Evolutionary conservation across 2,113 vertebrate species (phyloP), one percentile per base, ranked within the genome.

Genomic region (Muntiacus muntjak): DNA sequence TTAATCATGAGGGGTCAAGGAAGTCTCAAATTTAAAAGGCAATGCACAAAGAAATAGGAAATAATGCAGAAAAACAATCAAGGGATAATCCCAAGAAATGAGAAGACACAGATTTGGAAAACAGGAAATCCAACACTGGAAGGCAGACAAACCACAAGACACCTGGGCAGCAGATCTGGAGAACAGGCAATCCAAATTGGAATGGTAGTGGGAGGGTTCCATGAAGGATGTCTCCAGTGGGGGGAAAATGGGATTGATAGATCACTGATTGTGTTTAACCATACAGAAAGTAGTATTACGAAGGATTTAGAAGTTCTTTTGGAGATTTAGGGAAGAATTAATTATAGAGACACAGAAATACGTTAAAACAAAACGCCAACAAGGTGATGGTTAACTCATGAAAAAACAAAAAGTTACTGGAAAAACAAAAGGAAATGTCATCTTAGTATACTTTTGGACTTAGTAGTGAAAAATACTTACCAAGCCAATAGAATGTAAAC

Each of bases 361-460:
- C 30, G 55, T 21, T 17, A 87, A 94, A 82, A 93, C 15, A 50
- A 74, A 83, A 95, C 26, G 78, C 52, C 11, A 83, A 62, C 36
- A 28, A 45, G 17, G 17, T 21, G 5, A 58, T 71, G 21, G 10
- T 33, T 88, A 85, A 86, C 45, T 54, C 52, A 54, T 50, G 25
- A 52, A 25, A 62, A 58, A 89, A 60, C 5, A 79, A 17, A 94
- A 85, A 28, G 47, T 17, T 40, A 3, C 25, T 60, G 19, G 9
- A 76, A 45, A 62, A 28, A 58, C 36, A 16, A 43, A 58, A 36
- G 54, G n/a, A 86, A 85, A n/a, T 50, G 25, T 19, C 36, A 57
- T 36, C 26, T 52, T 23, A 11, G 33, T 14, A 14, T n/a, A 28
- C 6, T 74, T 81, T 50, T 15, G 17, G 30, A 26, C 45, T 82